A percentile compares a stretch with the other conserved stretches of the same genome.
These are phyloP conservation scores for Numenius phaeopus DNA, from an alignment of 2,797 vertebrate species.

Conservation along the genomic window DNA sequence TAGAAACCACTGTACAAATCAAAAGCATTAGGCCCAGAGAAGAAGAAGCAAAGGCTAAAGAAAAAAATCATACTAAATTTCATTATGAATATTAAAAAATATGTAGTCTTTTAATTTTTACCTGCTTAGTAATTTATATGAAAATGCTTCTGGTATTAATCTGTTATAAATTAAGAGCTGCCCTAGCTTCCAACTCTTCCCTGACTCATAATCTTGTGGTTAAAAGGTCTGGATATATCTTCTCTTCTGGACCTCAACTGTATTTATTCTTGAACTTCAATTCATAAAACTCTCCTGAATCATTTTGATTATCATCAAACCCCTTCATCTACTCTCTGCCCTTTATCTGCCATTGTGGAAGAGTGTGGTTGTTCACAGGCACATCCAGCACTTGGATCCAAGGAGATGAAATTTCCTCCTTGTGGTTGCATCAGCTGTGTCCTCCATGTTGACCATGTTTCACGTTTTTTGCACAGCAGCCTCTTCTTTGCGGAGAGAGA, in stretches of 20 bases:
- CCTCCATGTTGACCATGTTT: not conserved
- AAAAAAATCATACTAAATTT: not conserved
- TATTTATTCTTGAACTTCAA: not conserved
- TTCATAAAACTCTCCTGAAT: not conserved
- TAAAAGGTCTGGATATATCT: not conserved
- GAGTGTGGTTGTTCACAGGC: accelerated
- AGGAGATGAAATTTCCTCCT: not conserved
- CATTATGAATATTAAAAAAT: not conserved
- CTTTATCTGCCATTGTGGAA: not conserved
- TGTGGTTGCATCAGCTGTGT: not conserved
- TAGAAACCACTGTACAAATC: not conserved
- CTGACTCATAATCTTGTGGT: not conserved
- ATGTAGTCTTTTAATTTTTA: not conserved
- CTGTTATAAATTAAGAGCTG: not conserved
- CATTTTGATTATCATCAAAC: not conserved
- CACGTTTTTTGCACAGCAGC: not conserved
- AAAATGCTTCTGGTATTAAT: not conserved
- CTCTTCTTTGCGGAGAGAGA: not conserved
- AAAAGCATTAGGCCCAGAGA: not conserved
- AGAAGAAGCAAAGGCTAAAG: not conserved
- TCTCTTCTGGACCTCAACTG: not conserved
- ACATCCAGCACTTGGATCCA: not conserved
- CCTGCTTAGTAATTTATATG: not conserved
- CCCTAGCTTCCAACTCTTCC: not conserved
- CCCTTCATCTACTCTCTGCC: not conserved